Percentiles rank a stretch among this genome's conserved stretches.
Conservation (phyloP, 2,888 invertebrate species). For the Venustoraphidia nigricollis region DNA sequence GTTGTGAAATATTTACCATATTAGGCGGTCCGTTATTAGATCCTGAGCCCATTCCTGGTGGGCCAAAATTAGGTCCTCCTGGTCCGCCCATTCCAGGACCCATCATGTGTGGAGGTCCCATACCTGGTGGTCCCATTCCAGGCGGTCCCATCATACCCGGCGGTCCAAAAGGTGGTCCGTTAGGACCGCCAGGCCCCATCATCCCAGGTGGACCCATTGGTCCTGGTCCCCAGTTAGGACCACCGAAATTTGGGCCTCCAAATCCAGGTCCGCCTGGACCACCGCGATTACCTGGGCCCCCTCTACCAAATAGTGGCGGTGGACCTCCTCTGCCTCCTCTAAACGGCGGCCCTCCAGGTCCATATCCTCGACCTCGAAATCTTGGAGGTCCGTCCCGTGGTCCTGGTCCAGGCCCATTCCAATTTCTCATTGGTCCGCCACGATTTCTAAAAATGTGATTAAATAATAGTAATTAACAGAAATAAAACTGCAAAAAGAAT, state of each 20-base stretch:
- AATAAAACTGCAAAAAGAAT: not conserved
- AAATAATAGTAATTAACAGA: not conserved
- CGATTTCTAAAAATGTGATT: conserved; percentile 18
- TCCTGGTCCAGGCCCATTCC: conserved; percentile 22
- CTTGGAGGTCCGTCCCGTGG: conserved; percentile 38
- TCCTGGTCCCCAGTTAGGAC: conserved; percentile 55
- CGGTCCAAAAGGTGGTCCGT: conserved; percentile 32
- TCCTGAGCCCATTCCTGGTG: conserved; percentile 16
- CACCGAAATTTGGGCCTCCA: conserved; percentile 35
- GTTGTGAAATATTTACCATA: conserved; percentile 31
- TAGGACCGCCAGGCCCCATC: conserved; percentile 41
- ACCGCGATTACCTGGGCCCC: conserved; percentile 30
- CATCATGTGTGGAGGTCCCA: conserved; percentile 21
- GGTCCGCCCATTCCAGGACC: conserved; percentile 5
- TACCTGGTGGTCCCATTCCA: conserved; percentile 27
- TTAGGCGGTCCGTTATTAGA: conserved; percentile 31
- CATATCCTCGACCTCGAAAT: conserved; percentile 52
- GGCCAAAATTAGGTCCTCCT: conserved; percentile 1
- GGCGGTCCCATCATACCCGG: conserved; percentile 37
- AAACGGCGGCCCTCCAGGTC: conserved; percentile 31
- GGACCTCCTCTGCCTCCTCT: conserved; percentile 29
- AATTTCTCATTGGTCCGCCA: conserved; percentile 30
- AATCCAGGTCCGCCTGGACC: conserved; percentile 31
- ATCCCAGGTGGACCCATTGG: conserved; percentile 42
- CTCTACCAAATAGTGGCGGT: conserved; percentile 34